phyloP scores from a whole-genome alignment of 1,140 invertebrate genomes.

The Agrilus planipennis region DNA sequence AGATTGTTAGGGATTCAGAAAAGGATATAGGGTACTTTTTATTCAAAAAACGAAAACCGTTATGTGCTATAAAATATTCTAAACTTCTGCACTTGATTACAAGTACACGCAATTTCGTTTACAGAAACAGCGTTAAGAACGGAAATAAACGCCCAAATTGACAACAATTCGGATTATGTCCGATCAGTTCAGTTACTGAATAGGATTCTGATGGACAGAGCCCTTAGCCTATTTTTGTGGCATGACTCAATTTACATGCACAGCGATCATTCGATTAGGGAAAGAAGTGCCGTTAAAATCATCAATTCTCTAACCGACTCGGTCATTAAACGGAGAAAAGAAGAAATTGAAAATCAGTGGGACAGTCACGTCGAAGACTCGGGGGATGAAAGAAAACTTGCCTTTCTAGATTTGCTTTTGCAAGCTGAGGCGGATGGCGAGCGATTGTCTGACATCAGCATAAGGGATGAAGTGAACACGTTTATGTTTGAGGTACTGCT shows the following conservation, averaged over 20 bases:
- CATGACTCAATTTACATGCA: constrained; percentile 12
- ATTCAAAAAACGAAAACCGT: no score
- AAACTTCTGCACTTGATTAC: no score
- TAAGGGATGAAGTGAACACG: constrained; percentile 74
- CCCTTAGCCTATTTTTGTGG: constrained; percentile 29
- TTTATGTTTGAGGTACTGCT: constrained; percentile 77
- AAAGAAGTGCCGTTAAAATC: constrained; percentile 43
- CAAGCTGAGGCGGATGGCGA: constrained; percentile 44
- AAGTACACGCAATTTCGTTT: no score
- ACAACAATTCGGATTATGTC: constrained; percentile 60
- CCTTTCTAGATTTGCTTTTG: constrained; percentile 67
- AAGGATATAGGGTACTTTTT: no score
- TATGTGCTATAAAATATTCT: no score
- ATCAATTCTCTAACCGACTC: constrained; percentile 27
- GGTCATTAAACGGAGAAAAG: constrained; percentile 22
- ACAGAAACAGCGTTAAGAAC: constrained; percentile 58
- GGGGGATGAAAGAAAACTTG: constrained; percentile 49
- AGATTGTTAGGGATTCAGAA: no score
- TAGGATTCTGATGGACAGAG: constrained; percentile 28
- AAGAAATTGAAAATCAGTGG: constrained; percentile 19
- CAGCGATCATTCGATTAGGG: constrained; percentile 13
- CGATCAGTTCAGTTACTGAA: constrained; percentile 48
- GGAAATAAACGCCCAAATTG: constrained; percentile 52
- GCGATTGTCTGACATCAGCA: constrained; percentile 48
- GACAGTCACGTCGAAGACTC: no score